Percentiles rank a stretch among this genome's conserved stretches.
phyloP scores from a whole-genome alignment of 1,140 invertebrate species.

The Drosophila serrata region DNA sequence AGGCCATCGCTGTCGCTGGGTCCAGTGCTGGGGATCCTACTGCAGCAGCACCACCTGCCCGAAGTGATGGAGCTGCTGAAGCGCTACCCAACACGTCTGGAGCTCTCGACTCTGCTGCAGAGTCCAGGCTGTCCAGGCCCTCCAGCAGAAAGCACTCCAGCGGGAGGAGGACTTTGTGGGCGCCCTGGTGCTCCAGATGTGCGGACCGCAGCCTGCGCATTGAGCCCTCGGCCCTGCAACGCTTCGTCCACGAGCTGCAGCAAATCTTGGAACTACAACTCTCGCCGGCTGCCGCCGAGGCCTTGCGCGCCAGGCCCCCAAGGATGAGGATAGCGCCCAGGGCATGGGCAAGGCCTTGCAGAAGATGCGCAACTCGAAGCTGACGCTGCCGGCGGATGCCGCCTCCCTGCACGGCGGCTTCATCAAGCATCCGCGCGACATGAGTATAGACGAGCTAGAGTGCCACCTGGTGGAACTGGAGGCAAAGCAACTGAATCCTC shows the following conservation, averaged over 20 bases:
- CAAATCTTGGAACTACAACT: conserved; percentile 62
- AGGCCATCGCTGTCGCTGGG: conserved; percentile 63
- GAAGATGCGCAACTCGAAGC: conserved; percentile 54
- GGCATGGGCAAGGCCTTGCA: conserved; percentile 50
- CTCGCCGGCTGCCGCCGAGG: conserved; percentile 61
- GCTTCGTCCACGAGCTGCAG: conserved; percentile 68
- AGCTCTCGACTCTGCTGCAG: conserved; percentile 38
- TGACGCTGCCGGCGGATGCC: conserved; percentile 43
- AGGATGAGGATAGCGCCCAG: conserved; percentile 13
- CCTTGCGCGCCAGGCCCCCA: conserved; percentile 23
- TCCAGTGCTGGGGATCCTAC: conserved; percentile 81
- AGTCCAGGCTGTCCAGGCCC: conserved; percentile 51
- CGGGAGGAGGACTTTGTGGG: conserved; percentile 68
- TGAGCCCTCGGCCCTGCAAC: conserved; percentile 45
- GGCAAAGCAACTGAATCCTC: conserved; percentile 85
- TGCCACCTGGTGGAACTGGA: conserved; percentile 86
- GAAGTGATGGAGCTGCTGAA: conserved; percentile 66
- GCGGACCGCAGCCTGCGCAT: conserved; percentile 57
- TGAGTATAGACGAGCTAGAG: conserved; percentile 86
- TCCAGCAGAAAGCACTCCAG: conserved; percentile 57
- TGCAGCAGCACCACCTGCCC: conserved; percentile 72
- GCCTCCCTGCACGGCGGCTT: conserved; percentile 40
- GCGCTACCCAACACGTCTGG: conserved; percentile 71
- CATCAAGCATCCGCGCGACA: conserved; percentile 84
- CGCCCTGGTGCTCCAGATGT: conserved; percentile 63